These are phyloP conservation scores for Caenorhabditis plicata DNA, from an alignment of 2,888 invertebrate genomes.

Conservation along the genomic window DNA sequence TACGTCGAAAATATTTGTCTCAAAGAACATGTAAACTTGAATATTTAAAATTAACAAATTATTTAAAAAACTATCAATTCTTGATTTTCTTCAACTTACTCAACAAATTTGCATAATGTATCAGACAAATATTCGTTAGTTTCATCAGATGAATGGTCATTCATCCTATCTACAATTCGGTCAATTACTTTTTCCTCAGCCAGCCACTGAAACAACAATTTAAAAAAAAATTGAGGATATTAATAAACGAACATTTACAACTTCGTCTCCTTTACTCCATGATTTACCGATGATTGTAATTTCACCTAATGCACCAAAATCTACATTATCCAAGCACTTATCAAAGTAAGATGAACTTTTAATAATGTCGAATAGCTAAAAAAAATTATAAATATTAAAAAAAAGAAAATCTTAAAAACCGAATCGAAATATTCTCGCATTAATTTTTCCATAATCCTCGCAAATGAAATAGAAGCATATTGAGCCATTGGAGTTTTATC, in stretches of 20 bases:
- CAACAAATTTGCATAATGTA: slow-evolving; percentile 30
- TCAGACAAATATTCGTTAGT: slow-evolving; percentile 40
- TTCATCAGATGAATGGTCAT: slow-evolving; percentile 9
- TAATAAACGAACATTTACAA: slow-evolving; percentile 8
- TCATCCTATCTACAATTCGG: slow-evolving; percentile 23
- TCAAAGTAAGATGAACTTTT: slow-evolving; percentile 24
- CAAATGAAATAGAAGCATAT: slow-evolving; percentile 42
- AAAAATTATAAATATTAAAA: slow-evolving; percentile 1
- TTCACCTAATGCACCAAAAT: slow-evolving; percentile 34
- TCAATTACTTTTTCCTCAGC: slow-evolving; percentile 28
- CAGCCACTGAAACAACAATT: slow-evolving; percentile 28
- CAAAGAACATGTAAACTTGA: no score
- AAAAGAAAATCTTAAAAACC: slow-evolving; percentile 15
- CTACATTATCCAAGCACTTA: slow-evolving; percentile 29
- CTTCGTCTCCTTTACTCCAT: slow-evolving; percentile 10
- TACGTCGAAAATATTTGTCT: no score
- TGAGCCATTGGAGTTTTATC: slow-evolving; percentile 31
- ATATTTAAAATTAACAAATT: no score
- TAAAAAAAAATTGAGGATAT: neutral
- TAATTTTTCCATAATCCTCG: slow-evolving; percentile 34
- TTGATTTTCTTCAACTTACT: slow-evolving; percentile 4
- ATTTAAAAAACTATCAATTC: no score
- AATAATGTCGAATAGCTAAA: slow-evolving; percentile 28
- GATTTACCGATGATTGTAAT: slow-evolving; percentile 18
- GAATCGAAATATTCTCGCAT: slow-evolving; percentile 14